These are phyloP conservation scores for Ictalurus punctatus DNA, from an alignment of 2,113 vertebrate genomes.

Conservation along the genomic window DNA sequence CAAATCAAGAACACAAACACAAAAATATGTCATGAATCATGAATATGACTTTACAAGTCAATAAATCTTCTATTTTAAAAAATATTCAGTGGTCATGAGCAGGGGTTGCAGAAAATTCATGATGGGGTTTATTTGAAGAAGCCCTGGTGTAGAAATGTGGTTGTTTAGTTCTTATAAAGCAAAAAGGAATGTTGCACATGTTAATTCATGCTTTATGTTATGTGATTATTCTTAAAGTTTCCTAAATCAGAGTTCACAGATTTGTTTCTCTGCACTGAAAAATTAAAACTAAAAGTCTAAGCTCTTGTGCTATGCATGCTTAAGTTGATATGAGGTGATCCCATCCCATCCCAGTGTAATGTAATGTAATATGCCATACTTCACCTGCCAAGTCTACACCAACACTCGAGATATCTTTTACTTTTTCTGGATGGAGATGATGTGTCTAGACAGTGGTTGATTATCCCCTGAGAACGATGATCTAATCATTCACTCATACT, in stretches of 20 bases:
- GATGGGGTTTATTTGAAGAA: background rate
- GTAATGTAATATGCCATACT: background rate
- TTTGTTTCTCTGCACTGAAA: background rate
- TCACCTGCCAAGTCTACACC: background rate
- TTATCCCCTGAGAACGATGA: conserved; percentile 9
- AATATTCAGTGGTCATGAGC: background rate
- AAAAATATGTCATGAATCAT: background rate
- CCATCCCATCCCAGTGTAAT: background rate
- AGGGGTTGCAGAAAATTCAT: background rate
- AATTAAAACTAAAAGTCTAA: background rate
- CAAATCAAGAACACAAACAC: background rate
- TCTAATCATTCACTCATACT: conserved; percentile 14
- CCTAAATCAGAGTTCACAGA: background rate
- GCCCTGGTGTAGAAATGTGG: background rate
- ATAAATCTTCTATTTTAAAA: background rate
- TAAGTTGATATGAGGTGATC: background rate
- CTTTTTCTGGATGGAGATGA: background rate
- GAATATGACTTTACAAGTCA: background rate
- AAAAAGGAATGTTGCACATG: background rate
- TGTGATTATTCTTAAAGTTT: background rate
- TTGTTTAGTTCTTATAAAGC: background rate
- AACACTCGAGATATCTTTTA: background rate
- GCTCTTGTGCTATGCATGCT: background rate
- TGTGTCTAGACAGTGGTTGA: conserved; percentile 21
- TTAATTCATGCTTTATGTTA: background rate